phyloP scores from a whole-genome alignment of 2,888 invertebrate genomes.

The Venusia cambrica region DNA sequence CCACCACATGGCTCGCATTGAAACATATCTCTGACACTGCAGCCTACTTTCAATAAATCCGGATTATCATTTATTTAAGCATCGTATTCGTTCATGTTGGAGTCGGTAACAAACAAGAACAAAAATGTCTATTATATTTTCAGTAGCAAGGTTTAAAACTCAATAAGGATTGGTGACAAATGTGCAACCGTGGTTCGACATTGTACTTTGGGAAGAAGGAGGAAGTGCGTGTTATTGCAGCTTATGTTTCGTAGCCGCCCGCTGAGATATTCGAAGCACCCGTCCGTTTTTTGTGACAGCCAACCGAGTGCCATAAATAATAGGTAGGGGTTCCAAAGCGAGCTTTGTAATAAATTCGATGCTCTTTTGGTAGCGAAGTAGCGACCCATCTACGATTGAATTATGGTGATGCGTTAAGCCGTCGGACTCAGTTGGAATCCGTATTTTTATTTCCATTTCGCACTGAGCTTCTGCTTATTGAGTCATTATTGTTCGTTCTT shows the following conservation, averaged over 20 bases:
- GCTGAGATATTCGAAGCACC: slow-evolving; percentile 78
- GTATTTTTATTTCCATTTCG: slow-evolving; percentile 68
- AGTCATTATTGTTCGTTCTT: slow-evolving; percentile 52
- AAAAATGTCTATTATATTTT: slow-evolving; percentile 46
- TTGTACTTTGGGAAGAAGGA: slow-evolving; percentile 53
- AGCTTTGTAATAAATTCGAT: slow-evolving; percentile 79
- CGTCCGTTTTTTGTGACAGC: slow-evolving; percentile 80
- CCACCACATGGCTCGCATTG: slow-evolving; percentile 73
- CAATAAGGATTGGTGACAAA: slow-evolving; percentile 40
- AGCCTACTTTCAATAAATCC: slow-evolving; percentile 74
- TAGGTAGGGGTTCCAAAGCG: slow-evolving; percentile 76
- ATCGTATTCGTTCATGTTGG: slow-evolving; percentile 42
- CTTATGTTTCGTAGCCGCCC: slow-evolving; percentile 75
- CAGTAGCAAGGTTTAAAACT: slow-evolving; percentile 50
- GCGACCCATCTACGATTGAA: slow-evolving; percentile 70
- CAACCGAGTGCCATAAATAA: slow-evolving; percentile 80
- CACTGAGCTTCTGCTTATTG: slow-evolving; percentile 54
- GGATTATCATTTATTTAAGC: slow-evolving; percentile 70
- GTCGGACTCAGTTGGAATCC: slow-evolving; percentile 65
- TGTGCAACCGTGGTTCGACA: slow-evolving; percentile 46
- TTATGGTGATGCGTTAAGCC: slow-evolving; percentile 79
- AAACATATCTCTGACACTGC: slow-evolving; percentile 53
- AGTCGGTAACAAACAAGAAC: slow-evolving; percentile 36
- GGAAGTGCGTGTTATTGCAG: slow-evolving; percentile 81
- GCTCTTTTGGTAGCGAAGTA: slow-evolving; percentile 77